Conservation (phyloP, 1,140 invertebrate genomes). For the Platyura marginata region DNA sequence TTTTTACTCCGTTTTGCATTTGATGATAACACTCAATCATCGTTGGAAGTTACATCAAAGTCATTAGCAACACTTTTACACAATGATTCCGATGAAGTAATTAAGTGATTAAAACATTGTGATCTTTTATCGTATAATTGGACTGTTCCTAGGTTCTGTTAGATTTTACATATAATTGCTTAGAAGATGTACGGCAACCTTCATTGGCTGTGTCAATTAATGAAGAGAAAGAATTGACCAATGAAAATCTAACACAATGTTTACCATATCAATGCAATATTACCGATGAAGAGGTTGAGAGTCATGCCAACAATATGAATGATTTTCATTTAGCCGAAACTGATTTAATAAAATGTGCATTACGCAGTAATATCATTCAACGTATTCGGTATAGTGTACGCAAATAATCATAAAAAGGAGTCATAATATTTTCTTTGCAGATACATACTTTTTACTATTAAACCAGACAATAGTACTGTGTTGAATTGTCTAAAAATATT, state of each 20-base stretch:
- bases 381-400: constrained; percentile 33
- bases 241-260: too few relatives aligned
- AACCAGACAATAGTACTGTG: constrained; percentile 41
- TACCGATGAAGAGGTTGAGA: constrained; percentile 32
- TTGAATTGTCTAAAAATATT: constrained; percentile 49
- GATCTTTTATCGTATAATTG: too few relatives aligned
- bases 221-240: too few relatives aligned
- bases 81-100: constrained; percentile 57
- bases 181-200: constrained; percentile 40
- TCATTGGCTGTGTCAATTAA: constrained; percentile 13
- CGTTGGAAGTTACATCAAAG: constrained; percentile 51
- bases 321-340: constrained; percentile 67
- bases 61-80: constrained; percentile 53
- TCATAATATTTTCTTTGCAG: constrained; percentile 24
- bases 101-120: too few relatives aligned
- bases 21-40: constrained; percentile 58
- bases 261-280: not conserved
- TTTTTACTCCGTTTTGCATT: constrained; percentile 66
- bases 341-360: constrained; percentile 49
- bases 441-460: constrained; percentile 45
- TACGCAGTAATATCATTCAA: constrained; percentile 57
- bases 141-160: constrained; percentile 26
- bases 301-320: constrained; percentile 48
- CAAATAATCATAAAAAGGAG: too few relatives aligned
- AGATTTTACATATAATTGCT: constrained; percentile 42